Percentiles rank a stretch among this genome's conserved stretches.
Conservation (phyloP, 1,140 invertebrate genomes). For the Tyrophagus putrescentiae region DNA sequence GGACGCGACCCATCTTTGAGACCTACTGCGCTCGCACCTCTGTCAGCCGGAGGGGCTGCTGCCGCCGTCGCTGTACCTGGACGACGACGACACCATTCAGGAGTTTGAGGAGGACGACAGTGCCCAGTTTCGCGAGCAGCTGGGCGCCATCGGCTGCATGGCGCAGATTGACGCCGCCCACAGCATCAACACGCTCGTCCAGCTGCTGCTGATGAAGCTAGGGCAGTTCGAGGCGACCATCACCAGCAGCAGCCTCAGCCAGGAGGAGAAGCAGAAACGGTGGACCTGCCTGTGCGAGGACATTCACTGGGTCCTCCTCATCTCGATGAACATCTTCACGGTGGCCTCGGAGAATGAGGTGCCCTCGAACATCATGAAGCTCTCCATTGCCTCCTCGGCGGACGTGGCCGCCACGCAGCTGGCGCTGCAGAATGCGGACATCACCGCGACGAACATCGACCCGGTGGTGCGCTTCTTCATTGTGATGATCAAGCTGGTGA, state of each 20-base stretch:
- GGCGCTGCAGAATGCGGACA: slow-evolving; percentile 39
- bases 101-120: slow-evolving; percentile 22
- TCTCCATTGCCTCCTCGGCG: slow-evolving; percentile 45
- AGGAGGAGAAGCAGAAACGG: slow-evolving; percentile 8
- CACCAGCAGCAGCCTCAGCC: not conserved
- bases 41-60: slow-evolving; percentile 16
- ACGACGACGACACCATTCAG: slow-evolving; percentile 20
- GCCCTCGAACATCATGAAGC: slow-evolving; percentile 50
- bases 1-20: slow-evolving; percentile 18
- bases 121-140: slow-evolving; percentile 9
- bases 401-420: slow-evolving; percentile 44
- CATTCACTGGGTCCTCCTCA: slow-evolving; percentile 69
- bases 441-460: slow-evolving; percentile 37
- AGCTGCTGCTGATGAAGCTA: slow-evolving; percentile 15
- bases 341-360: slow-evolving; percentile 57
- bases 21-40: slow-evolving; percentile 17
- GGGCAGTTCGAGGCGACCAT: slow-evolving; percentile 9
- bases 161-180: slow-evolving; percentile 15
- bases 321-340: slow-evolving; percentile 46
- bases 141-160: slow-evolving; percentile 21
- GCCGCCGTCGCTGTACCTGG: not conserved
- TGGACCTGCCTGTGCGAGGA: slow-evolving; percentile 46
- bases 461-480: slow-evolving; percentile 47
- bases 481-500: slow-evolving; percentile 49
- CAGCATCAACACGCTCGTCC: not conserved